phyloP scores from a whole-genome alignment of 2,113 vertebrate species.

The Ammospiza caudacuta region DNA sequence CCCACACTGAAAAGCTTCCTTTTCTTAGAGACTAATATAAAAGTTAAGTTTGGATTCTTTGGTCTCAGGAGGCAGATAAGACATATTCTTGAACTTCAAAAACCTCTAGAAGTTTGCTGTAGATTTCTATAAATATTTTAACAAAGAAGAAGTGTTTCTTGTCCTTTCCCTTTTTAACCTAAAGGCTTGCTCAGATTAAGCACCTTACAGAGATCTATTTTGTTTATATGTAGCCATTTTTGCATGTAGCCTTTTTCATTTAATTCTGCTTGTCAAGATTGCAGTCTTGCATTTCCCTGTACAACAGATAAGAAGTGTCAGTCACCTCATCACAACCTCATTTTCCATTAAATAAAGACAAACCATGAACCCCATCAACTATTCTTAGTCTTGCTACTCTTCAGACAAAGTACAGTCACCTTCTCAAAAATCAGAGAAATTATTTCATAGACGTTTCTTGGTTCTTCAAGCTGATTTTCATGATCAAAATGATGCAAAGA shows the following conservation, averaged over 20 bases:
- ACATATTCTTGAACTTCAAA: slow-evolving; percentile 27
- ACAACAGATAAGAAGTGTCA: not conserved
- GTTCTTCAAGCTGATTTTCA: not conserved
- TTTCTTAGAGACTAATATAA: not conserved
- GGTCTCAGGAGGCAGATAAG: not conserved
- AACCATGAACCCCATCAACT: not conserved
- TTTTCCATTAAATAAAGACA: not conserved
- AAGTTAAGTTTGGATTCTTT: slow-evolving; percentile 19
- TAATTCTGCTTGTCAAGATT: not conserved
- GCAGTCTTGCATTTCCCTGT: not conserved
- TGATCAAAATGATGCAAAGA: not conserved
- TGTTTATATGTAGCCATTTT: not conserved
- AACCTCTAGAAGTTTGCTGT: not conserved
- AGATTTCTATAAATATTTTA: slow-evolving; percentile 53
- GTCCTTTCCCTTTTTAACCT: not conserved
- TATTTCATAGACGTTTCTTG: not conserved
- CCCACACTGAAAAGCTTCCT: not conserved
- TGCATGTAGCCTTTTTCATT: not conserved
- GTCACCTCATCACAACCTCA: not conserved
- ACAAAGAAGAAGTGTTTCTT: not conserved
- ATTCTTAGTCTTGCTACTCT: not conserved
- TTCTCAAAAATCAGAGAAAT: not conserved
- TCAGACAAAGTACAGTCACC: not conserved
- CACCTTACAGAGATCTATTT: not conserved
- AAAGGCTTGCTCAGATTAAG: not conserved